A percentile compares a stretch with the other conserved stretches of the same genome.
Evolutionary conservation across 2,888 invertebrate species (phyloP).

Genomic region (Bedellia somnulentella): DNA sequence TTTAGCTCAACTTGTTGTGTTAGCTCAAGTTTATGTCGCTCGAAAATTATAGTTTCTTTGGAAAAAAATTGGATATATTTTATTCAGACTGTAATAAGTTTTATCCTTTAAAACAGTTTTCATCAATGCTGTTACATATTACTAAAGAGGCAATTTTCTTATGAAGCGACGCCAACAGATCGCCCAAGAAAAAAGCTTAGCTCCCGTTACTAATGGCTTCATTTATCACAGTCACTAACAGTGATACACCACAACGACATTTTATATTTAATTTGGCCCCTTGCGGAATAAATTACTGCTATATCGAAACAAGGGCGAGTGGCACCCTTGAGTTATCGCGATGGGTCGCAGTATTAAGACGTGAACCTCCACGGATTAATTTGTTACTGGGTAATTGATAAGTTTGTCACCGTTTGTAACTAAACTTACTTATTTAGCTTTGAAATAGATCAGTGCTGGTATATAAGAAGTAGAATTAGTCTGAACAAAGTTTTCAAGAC

Average conservation of each 20-base stretch:
- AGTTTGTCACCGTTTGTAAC: slow-evolving; percentile 29
- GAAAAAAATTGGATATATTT: too few species aligned
- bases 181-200: slow-evolving; percentile 59
- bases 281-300: slow-evolving; percentile 53
- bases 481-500: too few species aligned
- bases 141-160: too few species aligned
- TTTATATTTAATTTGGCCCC: slow-evolving; percentile 60
- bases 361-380: slow-evolving; percentile 48
- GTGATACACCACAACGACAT: slow-evolving; percentile 59
- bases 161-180: slow-evolving; percentile 52
- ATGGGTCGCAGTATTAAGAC: slow-evolving; percentile 39
- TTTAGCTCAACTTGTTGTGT: too few species aligned
- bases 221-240: slow-evolving; percentile 62
- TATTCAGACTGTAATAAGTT: too few species aligned
- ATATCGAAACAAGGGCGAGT: slow-evolving; percentile 44
- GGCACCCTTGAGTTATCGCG: slow-evolving; percentile 41
- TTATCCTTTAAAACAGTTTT: too few species aligned
- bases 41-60: too few species aligned
- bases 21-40: too few species aligned
- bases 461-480: too few species aligned
- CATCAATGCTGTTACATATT: too few species aligned
- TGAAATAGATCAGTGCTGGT: too few species aligned
- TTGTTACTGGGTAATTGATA: slow-evolving; percentile 48
- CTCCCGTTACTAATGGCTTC: slow-evolving; percentile 61
- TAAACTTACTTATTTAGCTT: slow-evolving; percentile 30